Base-by-base conservation (phyloP, 2,888 invertebrate genomes). In the Octonoba sinensis region DNA sequence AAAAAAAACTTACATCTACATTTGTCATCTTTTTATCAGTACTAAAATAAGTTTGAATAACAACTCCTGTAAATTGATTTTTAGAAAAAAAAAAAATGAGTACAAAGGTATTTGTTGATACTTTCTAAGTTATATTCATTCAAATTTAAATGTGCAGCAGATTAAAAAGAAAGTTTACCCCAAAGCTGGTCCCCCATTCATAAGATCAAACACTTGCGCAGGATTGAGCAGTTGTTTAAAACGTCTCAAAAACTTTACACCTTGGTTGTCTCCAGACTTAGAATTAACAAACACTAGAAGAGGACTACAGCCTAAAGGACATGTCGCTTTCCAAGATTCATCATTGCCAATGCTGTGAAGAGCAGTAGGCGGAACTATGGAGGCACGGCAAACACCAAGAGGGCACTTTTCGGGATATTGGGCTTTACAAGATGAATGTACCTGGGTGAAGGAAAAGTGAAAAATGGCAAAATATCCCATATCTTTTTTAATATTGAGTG, bases 241-340 rank as follows among this genome's bases (percentile, higher is more conserved):
- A 85, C 96, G 92, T 72, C 97, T 92, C 85, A 98, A 91, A 91
- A 98, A 97, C 90, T 97, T 96, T 47, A 97, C 93, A 84, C 98
- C 98, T 88, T 98, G 98, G 91, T 97, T 97, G 91, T 98, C 98
- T 86, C 98, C 96, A 86, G 97, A 97, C 91, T 97, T 96, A 84
- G 97, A 97, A 90, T 99, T 99, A 87, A 98, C 97, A 89, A 98
- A 97, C 84, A 98, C 98, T 85, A 98, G 92, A 76, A 98, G 92
- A 16, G 98, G 98, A 85, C 92, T 92, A 86, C 92, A 92, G 18
- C 91, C 91, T 16, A 91, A 91, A 4, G 90, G 89, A 86, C 94
- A 92, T 0, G 93, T 93, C 36, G 94, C 95, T 88, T 95, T 94
- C 96, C 96, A 97, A 71, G 95, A 94, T 87, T 96, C 96, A 87